Evolutionary conservation across 2,113 vertebrate genomes (phyloP), one percentile per base, ranked within the genome.

Genomic region (Psilopsiagon aurifrons): DNA sequence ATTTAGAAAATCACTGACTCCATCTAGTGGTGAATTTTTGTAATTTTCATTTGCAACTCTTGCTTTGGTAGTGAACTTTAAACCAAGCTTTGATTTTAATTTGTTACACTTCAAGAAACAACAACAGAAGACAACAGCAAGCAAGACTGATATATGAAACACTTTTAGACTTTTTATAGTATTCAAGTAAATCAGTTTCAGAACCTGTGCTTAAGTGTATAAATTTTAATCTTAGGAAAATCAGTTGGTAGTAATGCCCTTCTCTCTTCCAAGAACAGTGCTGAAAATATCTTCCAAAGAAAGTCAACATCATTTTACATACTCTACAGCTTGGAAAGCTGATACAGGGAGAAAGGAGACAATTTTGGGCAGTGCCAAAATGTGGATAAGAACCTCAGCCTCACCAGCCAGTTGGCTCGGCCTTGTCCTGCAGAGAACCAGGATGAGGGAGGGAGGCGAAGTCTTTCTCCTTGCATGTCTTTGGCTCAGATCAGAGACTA

Each of bases 1-100:
- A 96, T 96, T 97, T 91, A 94, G 96, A 98, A 98, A 97, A 98
- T 97, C 97, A 97, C 91, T 97, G 89, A 81, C 96, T 96, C 98
- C 98, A 98, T 97, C 98, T 98, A 98, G 98, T 97, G 98, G 98
- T 75, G 86, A 87, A 44, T 90, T 94, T 71, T 67, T 88, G 92
- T 84, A 96, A 92, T 95, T 94, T 93, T 88, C 46, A 91, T 35
- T 81, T 86, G 69, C 41, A 81, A 46, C 28, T 66, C 24, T 28
- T 14, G 27, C n/a, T 92, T 70, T 73, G 22, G 47, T 15, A 39
- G 39, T 60, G 35, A 95, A 90, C 81, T 81, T 7, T 35, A 17
- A 52, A 85, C 35, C 63, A 88, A 80, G 68, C 12, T 87, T 93
- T 25, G 4, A 49, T 79, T 90, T 60, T 78, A 60, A 86, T 62